phyloP scores from a whole-genome alignment of 2,888 invertebrate genomes.

The Mimumesa dahlbomi region DNA sequence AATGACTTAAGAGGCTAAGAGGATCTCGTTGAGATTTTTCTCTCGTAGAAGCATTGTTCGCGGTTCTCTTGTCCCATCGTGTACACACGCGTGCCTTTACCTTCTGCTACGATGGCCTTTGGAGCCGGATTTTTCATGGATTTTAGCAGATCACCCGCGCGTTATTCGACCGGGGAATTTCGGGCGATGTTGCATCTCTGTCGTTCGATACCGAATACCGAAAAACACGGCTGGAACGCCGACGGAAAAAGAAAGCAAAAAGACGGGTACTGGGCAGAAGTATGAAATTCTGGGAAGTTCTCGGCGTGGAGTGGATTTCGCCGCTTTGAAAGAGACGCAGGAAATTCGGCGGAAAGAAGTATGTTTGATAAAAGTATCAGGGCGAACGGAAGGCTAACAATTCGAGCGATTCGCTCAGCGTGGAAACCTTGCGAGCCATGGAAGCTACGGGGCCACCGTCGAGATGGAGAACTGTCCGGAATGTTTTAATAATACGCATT shows the following conservation, averaged over 20 bases:
- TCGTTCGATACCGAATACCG: too few species aligned
- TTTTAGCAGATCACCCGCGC: too few species aligned
- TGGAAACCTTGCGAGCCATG: conserved; percentile 58
- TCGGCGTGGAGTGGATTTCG: neutral
- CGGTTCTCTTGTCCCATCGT: too few species aligned
- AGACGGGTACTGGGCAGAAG: too few species aligned
- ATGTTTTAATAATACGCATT: conserved; percentile 76
- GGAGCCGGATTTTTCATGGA: too few species aligned
- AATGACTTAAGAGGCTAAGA: conserved; percentile 67
- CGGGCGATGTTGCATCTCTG: too few species aligned
- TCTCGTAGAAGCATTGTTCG: conserved; percentile 10
- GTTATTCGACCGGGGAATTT: too few species aligned
- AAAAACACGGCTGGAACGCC: too few species aligned
- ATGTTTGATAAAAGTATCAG: conserved; percentile 44
- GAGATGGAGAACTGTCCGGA: conserved; percentile 53
- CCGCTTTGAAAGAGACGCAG: neutral
- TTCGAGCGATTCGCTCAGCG: conserved; percentile 64
- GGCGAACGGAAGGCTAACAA: conserved; percentile 54
- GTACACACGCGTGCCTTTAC: too few species aligned
- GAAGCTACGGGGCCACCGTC: conserved; percentile 41
- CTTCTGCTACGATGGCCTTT: too few species aligned
- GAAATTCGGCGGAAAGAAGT: conserved; percentile 11
- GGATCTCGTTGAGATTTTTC: conserved; percentile 54
- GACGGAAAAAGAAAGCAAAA: too few species aligned
- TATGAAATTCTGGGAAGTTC: too few species aligned